These are phyloP conservation scores for Sebastes dallii DNA, from an alignment of 2,797 vertebrate species.

Conservation along the genomic window DNA sequence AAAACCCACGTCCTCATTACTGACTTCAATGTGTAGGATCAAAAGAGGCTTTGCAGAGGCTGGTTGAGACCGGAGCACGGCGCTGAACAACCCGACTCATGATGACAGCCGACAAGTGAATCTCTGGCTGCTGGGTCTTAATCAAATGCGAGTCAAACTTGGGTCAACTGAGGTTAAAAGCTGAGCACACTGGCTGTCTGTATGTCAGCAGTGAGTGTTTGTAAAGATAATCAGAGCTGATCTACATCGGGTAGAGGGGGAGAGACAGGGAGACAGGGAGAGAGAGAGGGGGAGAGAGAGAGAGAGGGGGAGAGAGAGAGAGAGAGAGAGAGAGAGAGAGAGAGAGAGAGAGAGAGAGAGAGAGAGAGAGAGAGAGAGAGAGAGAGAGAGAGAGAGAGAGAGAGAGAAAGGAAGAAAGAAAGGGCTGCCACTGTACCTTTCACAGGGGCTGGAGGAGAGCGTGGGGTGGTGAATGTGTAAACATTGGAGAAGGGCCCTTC, in stretches of 20 bases:
- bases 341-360: background rate
- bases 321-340: background rate
- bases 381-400: background rate
- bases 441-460: constrained; percentile 91
- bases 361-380: background rate
- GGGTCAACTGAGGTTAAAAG: constrained; percentile 48
- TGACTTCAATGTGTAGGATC: constrained; percentile 41
- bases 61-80: constrained; percentile 20
- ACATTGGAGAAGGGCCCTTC: constrained; percentile 95
- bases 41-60: constrained; percentile 47
- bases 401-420: background rate
- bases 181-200: constrained; percentile 25
- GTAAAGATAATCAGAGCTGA: constrained; percentile 32
- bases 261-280: background rate
- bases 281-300: background rate
- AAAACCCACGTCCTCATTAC: constrained; percentile 55
- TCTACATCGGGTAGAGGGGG: background rate
- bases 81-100: constrained; percentile 6
- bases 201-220: constrained; percentile 20
- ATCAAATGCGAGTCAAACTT: constrained; percentile 37
- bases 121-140: constrained; percentile 15
- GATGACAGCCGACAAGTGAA: constrained; percentile 39
- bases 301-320: background rate
- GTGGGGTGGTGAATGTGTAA: constrained; percentile 95
- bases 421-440: constrained; percentile 85